Base-by-base conservation (phyloP, 2,888 invertebrate genomes). In the Argyresthia goedartella region DNA sequence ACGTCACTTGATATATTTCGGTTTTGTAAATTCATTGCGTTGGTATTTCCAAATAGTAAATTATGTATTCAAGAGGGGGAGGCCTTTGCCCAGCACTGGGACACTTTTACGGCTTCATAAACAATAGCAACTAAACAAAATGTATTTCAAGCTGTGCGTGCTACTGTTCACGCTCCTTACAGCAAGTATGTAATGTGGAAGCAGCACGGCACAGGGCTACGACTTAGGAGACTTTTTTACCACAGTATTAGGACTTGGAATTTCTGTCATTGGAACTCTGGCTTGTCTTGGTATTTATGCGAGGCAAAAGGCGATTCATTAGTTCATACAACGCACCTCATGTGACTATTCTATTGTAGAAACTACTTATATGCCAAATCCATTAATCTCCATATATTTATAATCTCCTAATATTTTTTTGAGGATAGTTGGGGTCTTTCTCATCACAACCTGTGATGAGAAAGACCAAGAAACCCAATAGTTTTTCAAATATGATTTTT, bases 271-370 rank as follows among this genome's bases (percentile, higher is more conserved):
- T 54, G 90, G 90, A 61, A 87, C 92, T 54, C 81, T 92, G 51
- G 91, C 91, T 16, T 92, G 91, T 72, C 80, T 92, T 64, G 92
- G 92, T 41, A 90, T 89, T 59, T 91, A 92, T 66, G 91, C 92
- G 15, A 86, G 92, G 64, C 89, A 88, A 69, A 86, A 87, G 71
- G 88, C 88, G 46, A 76, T 85, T 62, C 84, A 85, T 58, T 85
- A 86, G 63, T 85, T 86, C 61, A 84, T 86, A 50, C 85, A 81
- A 61, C 55, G 53, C 56, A 56, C 13, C 8, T 13, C 35, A 25
- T 25, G 25, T 25, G 6, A 25, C 3, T 25, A 25, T 25, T 4
- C 25, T 25, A n/a, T n/a, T n/a, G n/a, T n/a, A n/a, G n/a, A n/a
- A n/a, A n/a, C n/a, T n/a, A n/a, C n/a, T n/a, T n/a, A n/a, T n/a